These are phyloP conservation scores for Tenthredo amoena DNA, from an alignment of 2,888 invertebrate species.

Conservation along the genomic window DNA sequence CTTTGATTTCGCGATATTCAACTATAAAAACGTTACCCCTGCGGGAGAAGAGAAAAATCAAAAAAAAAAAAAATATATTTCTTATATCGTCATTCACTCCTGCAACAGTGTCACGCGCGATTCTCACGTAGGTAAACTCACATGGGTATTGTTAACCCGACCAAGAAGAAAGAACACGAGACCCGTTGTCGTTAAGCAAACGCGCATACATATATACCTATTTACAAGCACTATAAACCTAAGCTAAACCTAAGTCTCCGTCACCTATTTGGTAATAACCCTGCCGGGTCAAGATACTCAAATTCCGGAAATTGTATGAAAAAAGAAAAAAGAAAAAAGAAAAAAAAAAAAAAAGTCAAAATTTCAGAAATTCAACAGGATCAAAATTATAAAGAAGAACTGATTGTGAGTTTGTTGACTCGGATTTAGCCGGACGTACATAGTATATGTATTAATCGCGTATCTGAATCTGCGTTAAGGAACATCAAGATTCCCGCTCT, in stretches of 20 bases:
- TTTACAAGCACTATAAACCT: slow-evolving; percentile 2
- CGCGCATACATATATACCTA: not conserved
- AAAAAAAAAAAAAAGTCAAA: not conserved
- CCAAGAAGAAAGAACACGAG: not conserved
- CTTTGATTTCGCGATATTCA: not conserved
- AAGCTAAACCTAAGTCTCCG: not conserved
- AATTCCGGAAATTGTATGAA: too few relatives aligned
- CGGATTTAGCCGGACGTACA: not conserved
- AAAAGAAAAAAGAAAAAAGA: too few relatives aligned
- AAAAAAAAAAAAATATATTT: not conserved
- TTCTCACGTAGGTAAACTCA: not conserved
- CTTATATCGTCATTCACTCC: not conserved
- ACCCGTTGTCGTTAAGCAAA: slow-evolving; percentile 2
- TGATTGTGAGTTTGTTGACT: not conserved
- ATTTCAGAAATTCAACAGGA: not conserved
- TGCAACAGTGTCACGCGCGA: not conserved
- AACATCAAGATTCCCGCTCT: slow-evolving; percentile 18
- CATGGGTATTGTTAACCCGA: not conserved
- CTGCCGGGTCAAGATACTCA: slow-evolving; percentile 1
- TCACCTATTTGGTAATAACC: not conserved
- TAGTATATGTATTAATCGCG: not conserved
- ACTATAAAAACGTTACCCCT: not conserved
- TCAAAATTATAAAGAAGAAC: not conserved
- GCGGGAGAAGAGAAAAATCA: not conserved
- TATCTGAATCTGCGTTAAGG: not conserved